phyloP scores from a whole-genome alignment of 2,888 invertebrate species.

The Syrista parreyssii region DNA sequence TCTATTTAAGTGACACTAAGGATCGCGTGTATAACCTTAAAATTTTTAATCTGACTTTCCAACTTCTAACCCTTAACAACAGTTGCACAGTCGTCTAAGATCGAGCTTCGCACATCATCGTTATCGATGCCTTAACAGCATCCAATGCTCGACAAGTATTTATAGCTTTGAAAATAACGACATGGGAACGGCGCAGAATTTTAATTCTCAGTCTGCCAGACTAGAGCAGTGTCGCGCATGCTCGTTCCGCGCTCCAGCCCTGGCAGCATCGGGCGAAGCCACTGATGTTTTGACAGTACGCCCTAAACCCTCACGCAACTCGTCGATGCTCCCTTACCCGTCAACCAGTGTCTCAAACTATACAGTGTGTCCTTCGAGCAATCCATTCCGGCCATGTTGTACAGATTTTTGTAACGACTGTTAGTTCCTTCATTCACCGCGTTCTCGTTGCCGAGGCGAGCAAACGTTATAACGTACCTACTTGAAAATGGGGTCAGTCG shows the following conservation, averaged over 20 bases:
- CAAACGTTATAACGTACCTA: neutral
- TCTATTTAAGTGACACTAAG: neutral
- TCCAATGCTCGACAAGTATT: neutral
- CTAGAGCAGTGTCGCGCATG: slow-evolving; percentile 48
- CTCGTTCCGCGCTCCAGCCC: slow-evolving; percentile 34
- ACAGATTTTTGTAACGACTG: neutral
- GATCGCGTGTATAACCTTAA: neutral
- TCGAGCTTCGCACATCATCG: neutral
- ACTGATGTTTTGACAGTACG: slow-evolving; percentile 53
- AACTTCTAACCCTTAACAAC: neutral
- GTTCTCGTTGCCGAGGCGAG: neutral
- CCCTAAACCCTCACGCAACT: slow-evolving; percentile 39
- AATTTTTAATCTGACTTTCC: neutral
- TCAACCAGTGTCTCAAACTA: neutral
- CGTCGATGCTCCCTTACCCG: slow-evolving; percentile 27
- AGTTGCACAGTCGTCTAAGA: neutral
- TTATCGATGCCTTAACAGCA: too few species aligned
- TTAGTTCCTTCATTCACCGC: neutral
- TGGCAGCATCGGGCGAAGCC: slow-evolving; percentile 23
- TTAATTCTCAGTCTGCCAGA: slow-evolving; percentile 32
- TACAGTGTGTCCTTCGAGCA: neutral
- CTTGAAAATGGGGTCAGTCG: slow-evolving; percentile 47
- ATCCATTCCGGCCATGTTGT: too few species aligned
- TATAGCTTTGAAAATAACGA: neutral
- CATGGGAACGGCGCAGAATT: slow-evolving; percentile 22